These are phyloP conservation scores for Anthoscopus minutus DNA, from an alignment of 2,113 vertebrate genomes.

Conservation along the genomic window DNA sequence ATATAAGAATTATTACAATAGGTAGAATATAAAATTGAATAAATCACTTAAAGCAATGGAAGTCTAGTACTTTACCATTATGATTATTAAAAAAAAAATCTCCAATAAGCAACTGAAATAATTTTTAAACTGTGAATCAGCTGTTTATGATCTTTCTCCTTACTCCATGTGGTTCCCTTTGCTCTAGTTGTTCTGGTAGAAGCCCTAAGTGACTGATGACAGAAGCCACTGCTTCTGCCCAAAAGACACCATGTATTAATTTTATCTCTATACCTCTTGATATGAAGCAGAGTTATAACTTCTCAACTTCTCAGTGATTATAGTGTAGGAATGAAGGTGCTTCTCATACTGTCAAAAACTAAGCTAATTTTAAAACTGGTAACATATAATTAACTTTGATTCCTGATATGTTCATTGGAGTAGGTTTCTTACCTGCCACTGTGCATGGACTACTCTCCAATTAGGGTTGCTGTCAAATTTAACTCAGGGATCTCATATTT, in stretches of 20 bases:
- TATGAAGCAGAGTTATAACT: neutral
- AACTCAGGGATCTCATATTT: neutral
- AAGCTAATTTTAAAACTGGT: neutral
- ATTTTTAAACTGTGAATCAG: neutral
- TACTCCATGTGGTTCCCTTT: accelerated
- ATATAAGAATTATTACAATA: neutral
- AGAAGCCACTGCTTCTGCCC: neutral
- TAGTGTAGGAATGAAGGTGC: neutral
- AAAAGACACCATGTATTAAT: neutral
- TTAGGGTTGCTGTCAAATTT: neutral
- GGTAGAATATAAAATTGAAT: neutral
- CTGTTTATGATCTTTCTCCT: neutral
- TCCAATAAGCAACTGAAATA: neutral
- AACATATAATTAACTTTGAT: neutral
- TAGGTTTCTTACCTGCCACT: neutral
- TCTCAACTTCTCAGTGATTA: neutral
- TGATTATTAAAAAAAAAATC: neutral
- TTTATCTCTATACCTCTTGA: neutral
- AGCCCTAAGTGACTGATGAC: neutral
- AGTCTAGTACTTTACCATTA: neutral
- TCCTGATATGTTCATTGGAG: neutral
- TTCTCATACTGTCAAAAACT: neutral
- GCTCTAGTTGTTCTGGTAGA: neutral
- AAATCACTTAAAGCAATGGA: neutral
- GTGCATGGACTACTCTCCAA: neutral